Evolutionary conservation across 2,888 invertebrate species (phyloP).

Genomic region (Lithophane socia): DNA sequence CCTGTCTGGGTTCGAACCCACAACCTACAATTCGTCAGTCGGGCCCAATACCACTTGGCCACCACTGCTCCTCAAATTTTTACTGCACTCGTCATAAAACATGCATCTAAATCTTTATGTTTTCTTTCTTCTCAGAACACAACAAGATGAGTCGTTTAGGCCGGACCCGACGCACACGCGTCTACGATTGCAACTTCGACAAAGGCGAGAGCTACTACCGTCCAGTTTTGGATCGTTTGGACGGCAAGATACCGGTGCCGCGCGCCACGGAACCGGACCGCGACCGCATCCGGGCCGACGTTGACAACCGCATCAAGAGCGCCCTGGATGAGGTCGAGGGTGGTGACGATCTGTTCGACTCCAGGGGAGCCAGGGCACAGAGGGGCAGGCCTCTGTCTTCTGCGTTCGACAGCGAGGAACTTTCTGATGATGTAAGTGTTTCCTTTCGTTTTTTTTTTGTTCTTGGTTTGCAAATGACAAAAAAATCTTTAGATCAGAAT

Average conservation of each 20-base stretch:
- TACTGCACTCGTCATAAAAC: neutral
- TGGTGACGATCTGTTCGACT: constrained; percentile 92
- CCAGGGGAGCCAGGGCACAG: constrained; percentile 90
- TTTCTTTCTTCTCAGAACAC: constrained; percentile 48
- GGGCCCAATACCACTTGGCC: neutral
- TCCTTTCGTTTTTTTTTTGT: neutral
- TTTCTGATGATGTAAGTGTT: constrained; percentile 88
- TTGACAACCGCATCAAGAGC: constrained; percentile 82
- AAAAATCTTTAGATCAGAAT: neutral
- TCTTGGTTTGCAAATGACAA: neutral
- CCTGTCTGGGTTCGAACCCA: neutral
- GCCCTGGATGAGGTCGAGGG: constrained; percentile 81
- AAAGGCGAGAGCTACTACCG: constrained; percentile 96
- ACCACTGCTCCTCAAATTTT: neutral
- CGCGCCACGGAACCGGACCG: constrained; percentile 81
- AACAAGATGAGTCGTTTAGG: constrained; percentile 85
- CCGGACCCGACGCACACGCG: constrained; percentile 94
- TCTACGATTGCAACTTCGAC: constrained; percentile 96
- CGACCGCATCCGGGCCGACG: constrained; percentile 80
- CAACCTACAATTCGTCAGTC: neutral
- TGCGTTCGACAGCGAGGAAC: constrained; percentile 86
- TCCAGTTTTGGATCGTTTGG: constrained; percentile 93
- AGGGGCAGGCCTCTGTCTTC: constrained; percentile 85
- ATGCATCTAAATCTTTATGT: neutral
- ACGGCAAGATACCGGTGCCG: constrained; percentile 90